Evolutionary conservation across 1,140 invertebrate genomes (phyloP), one percentile per base, ranked within the genome.

Genomic region (Macrotrachela quadricornifera): DNA sequence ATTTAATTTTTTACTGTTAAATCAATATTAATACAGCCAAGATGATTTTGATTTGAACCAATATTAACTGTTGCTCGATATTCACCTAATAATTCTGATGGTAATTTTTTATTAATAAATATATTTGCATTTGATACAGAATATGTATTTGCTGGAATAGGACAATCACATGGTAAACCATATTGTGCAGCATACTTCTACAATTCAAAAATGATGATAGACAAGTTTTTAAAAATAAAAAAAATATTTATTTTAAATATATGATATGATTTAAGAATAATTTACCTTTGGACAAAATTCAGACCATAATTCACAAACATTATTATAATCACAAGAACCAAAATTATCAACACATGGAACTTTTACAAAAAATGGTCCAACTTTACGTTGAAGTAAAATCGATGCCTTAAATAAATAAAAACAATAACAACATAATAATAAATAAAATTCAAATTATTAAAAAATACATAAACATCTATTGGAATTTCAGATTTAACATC

Each of bases 321-420:
- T 17, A 17, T 36, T 44, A 21, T 54, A 54, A 1, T 39, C 49
- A 39, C 53, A 54, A 21, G 46, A 49, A 15, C 53, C 53, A 8
- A 49, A 40, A 39, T 50, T 46, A 40, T 54, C 53, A 37, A 54
- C 48, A 46, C 53, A 54, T 45, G 53, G 53, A 17, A 54, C 48
- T 17, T 54, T 46, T 18, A 54, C 48, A 39, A 49, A 46, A 16
- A 54, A 43, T 40, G 53, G 53, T 9, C 53, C 53, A 45, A 54
- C 48, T 37, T 46, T 54, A 49, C 41, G 48, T 13, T 46, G 43
- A 6, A 54, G 30, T 54, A 49, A 49, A 1, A 54, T 18, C n/a
- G 17, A 42, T 44, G 43, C 46, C 53, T 49, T 38, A 10, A 52
- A 0, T 39, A 0, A 39, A 46, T 39, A 52, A 36, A 52, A 13